Evolutionary conservation across 2,113 vertebrate species (phyloP).

Genomic region (Chamaea fasciata): DNA sequence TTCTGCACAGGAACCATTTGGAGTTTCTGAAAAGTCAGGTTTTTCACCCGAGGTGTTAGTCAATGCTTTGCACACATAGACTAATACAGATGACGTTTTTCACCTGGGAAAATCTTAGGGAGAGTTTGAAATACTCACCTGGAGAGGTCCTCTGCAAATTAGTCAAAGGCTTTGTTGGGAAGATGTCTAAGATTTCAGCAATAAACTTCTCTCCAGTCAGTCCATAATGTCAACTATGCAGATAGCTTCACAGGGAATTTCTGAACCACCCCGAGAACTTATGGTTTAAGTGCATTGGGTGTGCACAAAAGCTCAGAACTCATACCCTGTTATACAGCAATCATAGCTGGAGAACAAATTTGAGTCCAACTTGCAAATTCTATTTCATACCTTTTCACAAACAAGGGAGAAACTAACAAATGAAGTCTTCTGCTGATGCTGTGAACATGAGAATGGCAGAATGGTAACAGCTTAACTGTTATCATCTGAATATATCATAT

Average conservation of each 20-base stretch:
- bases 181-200: background rate
- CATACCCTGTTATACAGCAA: background rate
- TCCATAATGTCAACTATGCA: background rate
- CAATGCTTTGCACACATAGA: background rate
- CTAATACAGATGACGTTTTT: rapidly evolving
- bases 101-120: background rate
- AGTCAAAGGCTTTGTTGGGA: background rate
- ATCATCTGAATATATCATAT: background rate
- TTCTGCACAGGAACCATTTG: background rate
- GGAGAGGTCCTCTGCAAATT: background rate
- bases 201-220: background rate
- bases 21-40: background rate
- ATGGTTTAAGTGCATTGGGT: background rate
- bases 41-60: background rate
- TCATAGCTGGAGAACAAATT: background rate
- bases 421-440: background rate
- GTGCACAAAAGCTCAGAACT: background rate
- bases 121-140: background rate
- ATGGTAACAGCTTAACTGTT: background rate
- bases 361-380: background rate
- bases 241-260: background rate
- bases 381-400: background rate
- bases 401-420: background rate
- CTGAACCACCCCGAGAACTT: background rate
- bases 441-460: background rate